Conservation (phyloP, 2,888 invertebrate species). For the Netelia virgata region DNA sequence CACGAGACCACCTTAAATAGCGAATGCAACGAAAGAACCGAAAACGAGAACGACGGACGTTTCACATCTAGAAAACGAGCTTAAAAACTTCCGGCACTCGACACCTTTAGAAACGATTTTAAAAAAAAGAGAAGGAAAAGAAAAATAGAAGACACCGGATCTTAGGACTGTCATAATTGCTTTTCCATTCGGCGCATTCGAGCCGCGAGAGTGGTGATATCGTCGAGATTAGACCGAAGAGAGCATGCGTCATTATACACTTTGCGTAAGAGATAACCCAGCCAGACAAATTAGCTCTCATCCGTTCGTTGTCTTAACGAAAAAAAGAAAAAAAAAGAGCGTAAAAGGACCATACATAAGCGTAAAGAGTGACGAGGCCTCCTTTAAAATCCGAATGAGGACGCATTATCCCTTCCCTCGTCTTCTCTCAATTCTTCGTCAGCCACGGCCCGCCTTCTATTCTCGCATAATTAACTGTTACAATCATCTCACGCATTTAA, state of each 20-base stretch:
- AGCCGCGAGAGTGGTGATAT: neutral
- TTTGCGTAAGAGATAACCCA: slow-evolving; percentile 64
- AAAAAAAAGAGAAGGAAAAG: neutral
- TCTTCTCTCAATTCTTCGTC: slow-evolving; percentile 29
- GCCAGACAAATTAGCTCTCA: slow-evolving; percentile 61
- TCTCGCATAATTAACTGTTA: slow-evolving; percentile 18
- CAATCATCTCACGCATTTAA: slow-evolving; percentile 8
- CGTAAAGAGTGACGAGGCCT: slow-evolving; percentile 33
- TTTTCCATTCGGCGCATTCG: slow-evolving; percentile 52
- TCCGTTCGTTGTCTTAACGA: slow-evolving; percentile 39
- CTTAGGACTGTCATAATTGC: slow-evolving; percentile 36
- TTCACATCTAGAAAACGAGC: slow-evolving; percentile 2
- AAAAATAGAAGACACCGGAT: neutral
- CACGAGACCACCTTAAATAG: neutral
- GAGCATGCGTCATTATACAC: slow-evolving; percentile 45
- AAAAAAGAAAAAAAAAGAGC: slow-evolving; percentile 12
- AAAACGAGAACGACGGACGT: neutral
- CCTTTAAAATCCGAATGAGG: slow-evolving; percentile 52
- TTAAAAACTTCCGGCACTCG: slow-evolving; percentile 44
- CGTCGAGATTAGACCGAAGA: neutral
- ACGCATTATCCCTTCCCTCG: slow-evolving; percentile 43
- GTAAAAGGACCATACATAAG: slow-evolving; percentile 23
- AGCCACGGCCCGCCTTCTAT: slow-evolving; percentile 4
- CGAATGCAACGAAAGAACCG: neutral
- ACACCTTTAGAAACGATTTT: slow-evolving; percentile 31